These are phyloP conservation scores for Myoxocephalus aenaeus DNA, from an alignment of 2,797 vertebrate genomes.

Conservation along the genomic window DNA sequence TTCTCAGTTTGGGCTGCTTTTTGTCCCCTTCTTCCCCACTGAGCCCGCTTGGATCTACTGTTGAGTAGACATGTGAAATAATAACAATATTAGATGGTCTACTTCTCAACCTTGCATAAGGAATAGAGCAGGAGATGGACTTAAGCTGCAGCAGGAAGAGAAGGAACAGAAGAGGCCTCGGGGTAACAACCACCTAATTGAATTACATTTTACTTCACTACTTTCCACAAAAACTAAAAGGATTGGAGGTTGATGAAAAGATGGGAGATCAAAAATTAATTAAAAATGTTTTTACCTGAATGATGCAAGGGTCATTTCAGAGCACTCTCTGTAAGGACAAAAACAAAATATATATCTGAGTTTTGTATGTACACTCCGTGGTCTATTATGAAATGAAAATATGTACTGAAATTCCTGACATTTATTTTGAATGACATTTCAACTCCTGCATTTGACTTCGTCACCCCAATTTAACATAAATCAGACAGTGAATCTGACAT, in stretches of 20 bases:
- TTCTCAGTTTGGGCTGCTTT: neutral
- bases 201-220: constrained; percentile 79
- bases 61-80: constrained; percentile 27
- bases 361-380: constrained; percentile 1
- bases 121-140: constrained; percentile 47
- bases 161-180: constrained; percentile 74
- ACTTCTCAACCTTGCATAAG: constrained; percentile 74
- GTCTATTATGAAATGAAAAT: constrained; percentile 13
- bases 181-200: constrained; percentile 76
- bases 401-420: constrained; percentile 24
- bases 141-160: constrained; percentile 39
- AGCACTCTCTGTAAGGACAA: constrained; percentile 36
- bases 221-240: constrained; percentile 68
- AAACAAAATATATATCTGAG: constrained; percentile 26
- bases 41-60: constrained; percentile 32
- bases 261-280: constrained; percentile 36
- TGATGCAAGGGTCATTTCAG: constrained; percentile 37
- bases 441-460: constrained; percentile 54
- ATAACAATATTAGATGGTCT: constrained; percentile 62
- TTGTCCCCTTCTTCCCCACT: constrained; percentile 4
- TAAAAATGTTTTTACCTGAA: constrained; percentile 58
- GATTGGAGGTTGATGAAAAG: constrained; percentile 40
- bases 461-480: constrained; percentile 47
- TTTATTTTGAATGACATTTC: constrained; percentile 51
- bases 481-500: constrained; percentile 35